phyloP scores from a whole-genome alignment of 1,140 invertebrate species.

The Habropoda laboriosa region DNA sequence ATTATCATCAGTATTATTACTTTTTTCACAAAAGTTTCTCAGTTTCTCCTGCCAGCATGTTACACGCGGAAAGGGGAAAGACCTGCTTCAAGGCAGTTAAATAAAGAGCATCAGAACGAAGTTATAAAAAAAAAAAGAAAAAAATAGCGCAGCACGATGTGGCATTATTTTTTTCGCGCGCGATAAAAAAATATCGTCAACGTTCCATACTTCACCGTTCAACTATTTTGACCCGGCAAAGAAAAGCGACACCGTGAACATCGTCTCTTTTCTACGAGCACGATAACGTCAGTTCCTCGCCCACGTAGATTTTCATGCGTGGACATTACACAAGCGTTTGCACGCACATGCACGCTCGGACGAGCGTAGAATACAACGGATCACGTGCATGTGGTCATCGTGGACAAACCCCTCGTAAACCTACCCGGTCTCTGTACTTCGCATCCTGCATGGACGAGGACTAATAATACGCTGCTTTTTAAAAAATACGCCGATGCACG shows the following conservation, averaged over 20 bases:
- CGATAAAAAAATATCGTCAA: neutral
- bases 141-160: neutral
- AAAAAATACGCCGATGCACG: slow-evolving; percentile 1
- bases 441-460: neutral
- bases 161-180: neutral
- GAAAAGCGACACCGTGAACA: neutral
- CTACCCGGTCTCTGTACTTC: slow-evolving; percentile 6
- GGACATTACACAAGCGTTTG: slow-evolving; percentile 32
- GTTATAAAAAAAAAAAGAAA: neutral
- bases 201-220: neutral
- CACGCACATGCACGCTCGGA: slow-evolving; percentile 18
- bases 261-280: neutral
- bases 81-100: too few species aligned
- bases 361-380: slow-evolving; percentile 17
- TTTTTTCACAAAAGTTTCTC: too few species aligned
- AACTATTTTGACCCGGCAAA: neutral
- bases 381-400: slow-evolving; percentile 13
- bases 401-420: slow-evolving; percentile 14
- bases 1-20: too few species aligned
- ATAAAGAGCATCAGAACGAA: neutral
- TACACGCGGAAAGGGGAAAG: too few species aligned
- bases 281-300: slow-evolving; percentile 38
- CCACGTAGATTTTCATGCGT: slow-evolving; percentile 56
- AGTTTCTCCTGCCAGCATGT: too few species aligned
- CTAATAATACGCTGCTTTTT: slow-evolving; percentile 25